Evolutionary conservation across 2,113 vertebrate species (phyloP), one percentile per base, ranked within the genome.

Genomic region (Esox niger): DNA sequence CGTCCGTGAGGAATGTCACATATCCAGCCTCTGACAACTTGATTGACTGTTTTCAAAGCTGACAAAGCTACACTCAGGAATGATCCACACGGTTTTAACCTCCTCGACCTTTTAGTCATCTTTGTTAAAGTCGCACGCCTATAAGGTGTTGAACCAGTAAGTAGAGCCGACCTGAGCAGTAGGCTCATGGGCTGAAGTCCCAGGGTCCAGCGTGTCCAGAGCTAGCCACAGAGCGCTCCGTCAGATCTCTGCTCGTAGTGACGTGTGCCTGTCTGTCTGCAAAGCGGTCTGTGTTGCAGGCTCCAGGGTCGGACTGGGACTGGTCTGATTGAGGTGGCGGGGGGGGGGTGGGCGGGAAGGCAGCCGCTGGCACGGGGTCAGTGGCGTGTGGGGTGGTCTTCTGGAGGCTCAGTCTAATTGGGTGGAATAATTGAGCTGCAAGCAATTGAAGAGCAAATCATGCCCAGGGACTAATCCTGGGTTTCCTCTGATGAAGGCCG

Each of bases 371-470:
- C 86, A 73, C 64, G 31, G 74, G 81, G 87, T 86, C 79, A 79
- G 68, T 77, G 70, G 76, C 83, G 4, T 80, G 82, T 74, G 47
- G 82, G 87, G 88, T 89, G 88, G 88, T 87, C 87, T 66, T 23
- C 15, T 62, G 71, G 79, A 68, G 82, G 64, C 82, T 86, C 80
- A 80, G 79, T 79, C 82, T 88, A 87, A 88, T 90, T 87, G 86
- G 86, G 82, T 85, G 86, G 81, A 88, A 88, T 88, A 86, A 88
- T 87, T 88, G 84, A 84, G 79, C 81, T 82, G 78, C 87, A 83
- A 81, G 80, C 82, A 71, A 84, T 84, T 84, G 81, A 72, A 87
- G 86, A 83, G 79, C 70, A 79, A 85, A 84, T 87, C 79, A 80
- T 77, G 63, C 84, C 84, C 78, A 81, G 79, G 80, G 84, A 79